Base-by-base conservation (phyloP, 2,888 invertebrate species). In the Chrysina gloriosa region DNA sequence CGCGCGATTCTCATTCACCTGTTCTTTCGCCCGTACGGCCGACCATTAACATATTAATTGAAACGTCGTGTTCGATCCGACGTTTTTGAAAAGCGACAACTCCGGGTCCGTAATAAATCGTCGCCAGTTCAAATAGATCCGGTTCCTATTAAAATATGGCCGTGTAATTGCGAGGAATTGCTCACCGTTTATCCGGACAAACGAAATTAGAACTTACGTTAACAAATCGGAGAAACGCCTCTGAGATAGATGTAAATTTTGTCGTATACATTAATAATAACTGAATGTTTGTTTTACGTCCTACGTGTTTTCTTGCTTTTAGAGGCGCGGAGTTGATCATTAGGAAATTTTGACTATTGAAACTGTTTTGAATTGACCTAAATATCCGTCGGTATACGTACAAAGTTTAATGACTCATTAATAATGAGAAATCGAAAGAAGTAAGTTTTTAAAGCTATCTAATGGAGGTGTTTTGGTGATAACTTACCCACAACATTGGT, bases 1-100 rank as follows among this genome's bases (percentile, higher is more conserved):
- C 19, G 21, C 19, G 21, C 7, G 3, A 21, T 45, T 16, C n/a
- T n/a, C 21, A 29, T 2, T 29, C 19, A 3, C 19, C 19, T 52
- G 3, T 16, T 52, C 31, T 19, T 31, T 52, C 16, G 16, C 16
- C 14, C 9, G 27, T 31, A n/a, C 31, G 3, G 16, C 21, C n/a
- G 9, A 31, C 31, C 27, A 52, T 52, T 52, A 52, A 31, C 52
- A 52, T 52, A 52, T 52, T 52, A 52, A 52, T 52, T 52, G 52
- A 52, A 52, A 52, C 21, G 31, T 52, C 52, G 19, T n/a, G 3
- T 52, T 31, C 25, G 16, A 52, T 3, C 5, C 16, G 52, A 52
- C 16, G 31, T 16, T 31, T 39, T 9, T n/a, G 52, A n/a, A 29
- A 31, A 9, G 45, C 7, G n/a, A 27, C 48, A 48, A 14, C 19